A percentile compares a stretch with the other conserved stretches of the same genome.
These are phyloP conservation scores for Tenebrosternarchus preto DNA, from an alignment of 2,113 vertebrate genomes.

Conservation along the genomic window DNA sequence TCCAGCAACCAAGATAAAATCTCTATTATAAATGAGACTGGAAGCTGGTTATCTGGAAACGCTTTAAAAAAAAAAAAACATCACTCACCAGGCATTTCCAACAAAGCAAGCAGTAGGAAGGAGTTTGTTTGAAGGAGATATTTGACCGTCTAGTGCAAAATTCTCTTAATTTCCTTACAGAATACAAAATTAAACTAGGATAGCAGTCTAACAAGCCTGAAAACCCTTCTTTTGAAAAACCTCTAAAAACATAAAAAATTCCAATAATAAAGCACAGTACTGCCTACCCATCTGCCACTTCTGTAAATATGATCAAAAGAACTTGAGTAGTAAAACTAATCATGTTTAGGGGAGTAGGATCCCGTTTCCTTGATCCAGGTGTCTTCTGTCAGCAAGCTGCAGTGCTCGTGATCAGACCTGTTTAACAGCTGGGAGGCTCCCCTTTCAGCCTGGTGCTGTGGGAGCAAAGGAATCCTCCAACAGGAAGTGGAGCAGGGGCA, in stretches of 20 bases:
- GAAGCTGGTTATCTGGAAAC: conserved; percentile 51
- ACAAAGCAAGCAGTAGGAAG: conserved; percentile 2
- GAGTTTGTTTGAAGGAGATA: conserved; percentile 1
- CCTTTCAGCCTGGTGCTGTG: conserved; percentile 60
- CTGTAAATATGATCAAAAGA: not conserved
- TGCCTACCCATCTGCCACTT: not conserved
- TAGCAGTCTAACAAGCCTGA: not conserved
- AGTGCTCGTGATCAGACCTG: conserved; percentile 7
- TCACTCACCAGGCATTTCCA: conserved; percentile 20
- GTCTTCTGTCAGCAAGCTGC: conserved; percentile 7
- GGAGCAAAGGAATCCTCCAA: conserved; percentile 73
- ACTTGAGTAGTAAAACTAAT: not conserved
- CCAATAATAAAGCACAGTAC: not conserved
- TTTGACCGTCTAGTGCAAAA: not conserved
- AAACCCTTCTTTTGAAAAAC: not conserved
- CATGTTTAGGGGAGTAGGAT: not conserved
- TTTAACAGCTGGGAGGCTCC: conserved; percentile 46
- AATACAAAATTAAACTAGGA: not conserved
- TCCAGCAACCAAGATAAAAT: conserved; percentile 52
- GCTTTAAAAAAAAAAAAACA: not conserved
- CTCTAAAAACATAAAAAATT: not conserved
- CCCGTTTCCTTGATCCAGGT: not conserved
- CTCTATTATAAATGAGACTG: conserved; percentile 58
- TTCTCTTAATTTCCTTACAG: conserved; percentile 15
- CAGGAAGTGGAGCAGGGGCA: conserved; percentile 71